Base-by-base conservation (phyloP, 2,113 vertebrate species). In the Leptodactylus fuscus region DNA sequence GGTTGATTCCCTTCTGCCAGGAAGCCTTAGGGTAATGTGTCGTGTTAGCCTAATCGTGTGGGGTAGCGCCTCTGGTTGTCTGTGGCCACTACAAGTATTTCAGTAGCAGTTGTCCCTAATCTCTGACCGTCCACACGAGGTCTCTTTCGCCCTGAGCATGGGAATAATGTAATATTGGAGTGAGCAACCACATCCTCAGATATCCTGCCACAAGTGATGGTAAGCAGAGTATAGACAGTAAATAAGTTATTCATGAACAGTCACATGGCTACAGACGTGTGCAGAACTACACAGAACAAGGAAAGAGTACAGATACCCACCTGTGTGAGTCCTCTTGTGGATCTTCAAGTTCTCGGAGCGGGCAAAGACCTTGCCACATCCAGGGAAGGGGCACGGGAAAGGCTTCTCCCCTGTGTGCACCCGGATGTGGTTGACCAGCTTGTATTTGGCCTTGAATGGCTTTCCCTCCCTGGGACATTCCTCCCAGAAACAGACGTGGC, bases 401-500 rank as follows among this genome's bases (percentile, higher is more conserved):
- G 97, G 97, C 90, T 98, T 98, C 88, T 99, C 95, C 82, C 97
- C 96, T 12, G 96, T 98, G 91, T 99, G 97, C 85, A 98, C 97
- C 88, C 97, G 94, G 93, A 99, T 99, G 90, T 98, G 97, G 88
- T 99, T 98, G 82, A 99, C 96, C 84, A 99, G 96, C 94, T 99
- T 99, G 94, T 99, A 99, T 92, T 98, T 99, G 88, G 97, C 97
- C 91, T 99, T 99, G 94, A 99, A 99, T 74, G 97, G 96, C 49
- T 99, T 99, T 74, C 97, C 97, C 88, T 98, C 95, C 76, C 97
- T 94, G 13, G 97, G 96, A 94, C 97, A 98, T 90, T 99, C 97
- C 94, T 99, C 96, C 97, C 97, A 98, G 89, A 95, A 97, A 88
- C 97, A 99, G 93, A 99, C 93, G 93, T 99, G 97, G 88, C 87